A percentile compares a stretch with the other conserved stretches of the same genome.
These are phyloP conservation scores for Julus scanicus DNA, from an alignment of 2,888 invertebrate species.

Conservation along the genomic window DNA sequence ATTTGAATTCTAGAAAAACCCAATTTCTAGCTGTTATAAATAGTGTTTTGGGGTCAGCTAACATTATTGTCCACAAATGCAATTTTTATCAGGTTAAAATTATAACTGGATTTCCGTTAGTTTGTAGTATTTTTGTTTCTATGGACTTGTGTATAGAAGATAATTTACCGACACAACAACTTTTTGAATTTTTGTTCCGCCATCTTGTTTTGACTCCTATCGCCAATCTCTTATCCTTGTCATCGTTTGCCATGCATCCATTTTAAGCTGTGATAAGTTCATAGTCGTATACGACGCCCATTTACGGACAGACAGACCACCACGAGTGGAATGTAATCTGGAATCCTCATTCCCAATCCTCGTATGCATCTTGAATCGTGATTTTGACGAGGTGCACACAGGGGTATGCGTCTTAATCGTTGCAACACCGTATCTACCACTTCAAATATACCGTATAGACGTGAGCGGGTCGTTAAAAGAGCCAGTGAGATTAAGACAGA, in stretches of 20 bases:
- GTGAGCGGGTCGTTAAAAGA: background rate
- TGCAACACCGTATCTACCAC: background rate
- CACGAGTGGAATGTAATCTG: conserved; percentile 38
- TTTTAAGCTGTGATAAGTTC: background rate
- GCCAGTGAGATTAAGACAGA: conserved; percentile 30
- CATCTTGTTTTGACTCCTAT: conserved; percentile 8
- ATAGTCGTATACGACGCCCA: background rate
- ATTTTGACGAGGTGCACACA: conserved; percentile 35
- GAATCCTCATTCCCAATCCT: background rate
- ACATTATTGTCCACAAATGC: no score
- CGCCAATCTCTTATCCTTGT: conserved; percentile 36
- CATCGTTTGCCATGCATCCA: background rate
- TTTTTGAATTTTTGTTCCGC: background rate
- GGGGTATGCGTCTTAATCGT: conserved; percentile 42
- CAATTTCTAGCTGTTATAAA: no score
- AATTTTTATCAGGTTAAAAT: no score
- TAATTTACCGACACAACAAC: background rate
- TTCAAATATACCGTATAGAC: background rate
- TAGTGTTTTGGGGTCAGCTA: no score
- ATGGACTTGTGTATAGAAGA: background rate
- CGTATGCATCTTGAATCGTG: background rate
- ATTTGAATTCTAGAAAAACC: no score
- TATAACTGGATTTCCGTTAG: no score
- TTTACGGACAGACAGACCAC: conserved; percentile 1
- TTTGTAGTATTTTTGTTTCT: no score